Conservation (phyloP, 2,888 invertebrate genomes). For the Aporophyla lueneburgensis region DNA sequence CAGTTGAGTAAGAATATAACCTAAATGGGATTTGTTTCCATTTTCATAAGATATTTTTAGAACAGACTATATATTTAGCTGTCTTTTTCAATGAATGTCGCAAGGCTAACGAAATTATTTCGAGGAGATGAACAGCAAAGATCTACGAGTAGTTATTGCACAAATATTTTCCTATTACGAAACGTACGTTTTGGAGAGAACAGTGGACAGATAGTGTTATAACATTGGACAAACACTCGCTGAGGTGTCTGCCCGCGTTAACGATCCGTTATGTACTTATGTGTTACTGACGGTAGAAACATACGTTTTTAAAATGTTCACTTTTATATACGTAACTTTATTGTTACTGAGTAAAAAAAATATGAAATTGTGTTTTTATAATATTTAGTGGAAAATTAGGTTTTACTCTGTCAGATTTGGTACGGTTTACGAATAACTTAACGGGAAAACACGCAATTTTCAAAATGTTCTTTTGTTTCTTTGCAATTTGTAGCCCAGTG, state of each 20-base stretch:
- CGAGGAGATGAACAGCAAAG: slow-evolving; percentile 8
- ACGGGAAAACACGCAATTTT: no score
- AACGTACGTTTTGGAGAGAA: slow-evolving; percentile 44
- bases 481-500: no score
- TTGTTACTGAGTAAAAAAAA: neutral
- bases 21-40: neutral
- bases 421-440: neutral
- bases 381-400: neutral
- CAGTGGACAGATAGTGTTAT: slow-evolving; percentile 42
- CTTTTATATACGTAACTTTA: slow-evolving; percentile 10
- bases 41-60: neutral
- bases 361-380: neutral
- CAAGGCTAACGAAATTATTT: neutral
- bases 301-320: slow-evolving; percentile 15
- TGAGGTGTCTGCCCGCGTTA: slow-evolving; percentile 26
- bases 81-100: slow-evolving; percentile 7
- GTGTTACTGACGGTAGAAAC: slow-evolving; percentile 20
- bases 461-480: no score
- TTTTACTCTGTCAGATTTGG: neutral
- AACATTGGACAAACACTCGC: slow-evolving; percentile 51
- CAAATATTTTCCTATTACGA: slow-evolving; percentile 51
- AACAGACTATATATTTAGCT: neutral
- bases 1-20: neutral
- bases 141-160: slow-evolving; percentile 22
- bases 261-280: slow-evolving; percentile 40